Conservation (phyloP, 2,888 invertebrate genomes). For the Coleophora deauratella region DNA sequence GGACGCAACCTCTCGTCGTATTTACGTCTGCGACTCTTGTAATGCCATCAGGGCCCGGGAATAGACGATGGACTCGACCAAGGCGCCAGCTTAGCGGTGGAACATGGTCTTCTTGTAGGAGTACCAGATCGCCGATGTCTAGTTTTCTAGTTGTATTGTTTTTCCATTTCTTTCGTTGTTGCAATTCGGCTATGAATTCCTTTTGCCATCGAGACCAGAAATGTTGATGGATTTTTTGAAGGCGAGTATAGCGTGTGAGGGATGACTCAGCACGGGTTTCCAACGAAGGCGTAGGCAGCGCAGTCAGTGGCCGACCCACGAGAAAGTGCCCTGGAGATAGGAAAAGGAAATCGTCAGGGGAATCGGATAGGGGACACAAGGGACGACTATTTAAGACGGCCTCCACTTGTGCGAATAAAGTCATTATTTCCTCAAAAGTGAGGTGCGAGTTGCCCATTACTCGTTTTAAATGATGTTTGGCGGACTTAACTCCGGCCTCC, state of each 20-base stretch:
- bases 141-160: constrained; percentile 3
- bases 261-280: neutral
- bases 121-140: constrained; percentile 11
- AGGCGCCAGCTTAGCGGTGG: constrained; percentile 9
- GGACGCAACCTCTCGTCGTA: constrained; percentile 3
- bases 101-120: constrained; percentile 12
- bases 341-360: constrained; percentile 10
- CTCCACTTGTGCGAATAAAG: constrained; percentile 13
- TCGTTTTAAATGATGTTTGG: constrained; percentile 7
- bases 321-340: constrained; percentile 16
- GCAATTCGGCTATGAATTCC: constrained; percentile 19
- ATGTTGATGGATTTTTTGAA: constrained; percentile 16
- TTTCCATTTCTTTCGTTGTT: constrained; percentile 24
- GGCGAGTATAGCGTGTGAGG: constrained; percentile 7
- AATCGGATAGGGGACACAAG: constrained; percentile 7
- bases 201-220: constrained; percentile 19
- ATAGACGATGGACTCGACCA: constrained; percentile 8
- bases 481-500: constrained; percentile 3
- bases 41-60: constrained; percentile 7
- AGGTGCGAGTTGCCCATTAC: constrained; percentile 13
- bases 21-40: constrained; percentile 9
- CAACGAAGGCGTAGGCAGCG: constrained; percentile 1
- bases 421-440: constrained; percentile 13
- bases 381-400: constrained; percentile 14
- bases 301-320: constrained; percentile 11